Evolutionary conservation across 2,113 vertebrate genomes (phyloP), one percentile per base, ranked within the genome.

Genomic region (Seriola rivoliana): DNA sequence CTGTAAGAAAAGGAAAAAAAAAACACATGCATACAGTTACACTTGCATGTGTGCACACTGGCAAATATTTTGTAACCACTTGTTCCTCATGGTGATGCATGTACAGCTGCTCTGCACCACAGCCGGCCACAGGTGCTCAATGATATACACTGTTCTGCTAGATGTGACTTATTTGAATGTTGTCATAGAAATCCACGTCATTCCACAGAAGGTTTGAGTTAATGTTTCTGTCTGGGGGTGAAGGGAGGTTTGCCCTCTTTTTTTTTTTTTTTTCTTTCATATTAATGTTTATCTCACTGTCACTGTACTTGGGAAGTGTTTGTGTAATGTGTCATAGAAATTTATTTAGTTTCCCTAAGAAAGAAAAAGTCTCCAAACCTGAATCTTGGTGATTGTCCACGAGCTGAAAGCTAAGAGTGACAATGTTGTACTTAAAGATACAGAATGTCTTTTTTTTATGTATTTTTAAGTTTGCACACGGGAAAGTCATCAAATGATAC

Each of bases 41-140:
- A 59, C 50, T 38, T 66, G 72, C 75, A 81, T 58, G 63, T 52
- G 19, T 46, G 65, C 69, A 70, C 50, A 64, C 40, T 38, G 59
- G 76, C 14, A 69, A 55, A 50, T 46, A 38, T 67, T 14, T 44
- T 36, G 36, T 68, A 59, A 78, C 42, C n/a, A 2, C 82, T 70
- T 1, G 5, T 71, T 67, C 23, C 48, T 58, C 55, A 54, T 71
- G 29, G 23, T 57, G 29, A 60, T 54, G 73, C 85, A 86, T 65
- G 48, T 57, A 66, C 77, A 75, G 75, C 81, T 86, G 80, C 85
- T 91, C 65, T 25, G 52, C 82, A 67, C 63, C 40, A 70, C 75
- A 66, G n/a, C 52, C 55, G 7, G 40, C 54, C 55, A 58, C 25
- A 58, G 48, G 44, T 71, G 71, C 78, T 81, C 72, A 57, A 69